Evolutionary conservation across 2,888 invertebrate genomes (phyloP), one percentile per base, ranked within the genome.

Genomic region (Tenthredo notha): DNA sequence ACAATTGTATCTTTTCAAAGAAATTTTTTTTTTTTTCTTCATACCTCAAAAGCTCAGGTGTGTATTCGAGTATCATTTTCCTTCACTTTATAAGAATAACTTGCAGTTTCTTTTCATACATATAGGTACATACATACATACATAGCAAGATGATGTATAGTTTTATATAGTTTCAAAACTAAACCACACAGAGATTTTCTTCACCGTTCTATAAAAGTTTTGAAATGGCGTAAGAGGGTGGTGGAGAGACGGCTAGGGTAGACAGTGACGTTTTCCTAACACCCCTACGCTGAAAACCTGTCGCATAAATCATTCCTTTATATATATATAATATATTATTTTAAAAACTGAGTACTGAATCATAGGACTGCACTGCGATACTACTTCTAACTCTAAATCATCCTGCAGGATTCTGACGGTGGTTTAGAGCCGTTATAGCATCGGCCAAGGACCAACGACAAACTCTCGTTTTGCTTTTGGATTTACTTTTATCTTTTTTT

Each of bases 1-100:
- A 61, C 25, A n/a, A n/a, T 2, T 2, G 3, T 2, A 61, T 25
- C 61, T 21, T 25, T 58, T 25, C 12, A 25, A 21, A 25, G 15
- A n/a, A 72, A n/a, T n/a, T n/a, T n/a, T n/a, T n/a, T n/a, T n/a
- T n/a, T n/a, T n/a, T n/a, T n/a, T n/a, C n/a, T n/a, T n/a, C n/a
- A n/a, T n/a, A n/a, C n/a, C n/a, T n/a, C n/a, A n/a, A 40, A 72
- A 72, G 84, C 84, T 33, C 77, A 85, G 86, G 84, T 78, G 84
- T 78, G 84, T 67, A 29, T 72, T 47, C 50, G 21, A 21, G 10
- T 25, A 47, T 21, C 58, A 37, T 47, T n/a, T 29, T 67, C 50
- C 47, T 47, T 47, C 58, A 84, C 84, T 83, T 58, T 25, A 58
- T 72, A 74, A 84, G 84, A 78, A 83, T 78, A 65, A 85, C 82